phyloP scores from a whole-genome alignment of 1,140 invertebrate species.

The Conus betulinus region DNA sequence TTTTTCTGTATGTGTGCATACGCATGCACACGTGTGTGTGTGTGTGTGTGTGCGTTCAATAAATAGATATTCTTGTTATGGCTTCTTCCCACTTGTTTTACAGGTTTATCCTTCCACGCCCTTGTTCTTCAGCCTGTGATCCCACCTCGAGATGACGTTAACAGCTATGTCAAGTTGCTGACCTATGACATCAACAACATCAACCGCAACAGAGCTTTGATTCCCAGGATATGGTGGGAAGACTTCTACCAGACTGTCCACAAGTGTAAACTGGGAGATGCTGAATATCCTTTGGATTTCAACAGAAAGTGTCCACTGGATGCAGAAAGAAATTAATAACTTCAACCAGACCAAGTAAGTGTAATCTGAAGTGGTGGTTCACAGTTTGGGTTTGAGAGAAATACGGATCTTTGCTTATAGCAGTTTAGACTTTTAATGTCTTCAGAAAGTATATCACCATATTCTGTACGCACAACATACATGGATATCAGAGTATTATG shows the following conservation, averaged over 20 bases:
- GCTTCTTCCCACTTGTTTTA: not conserved
- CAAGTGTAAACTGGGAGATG: slow-evolving; percentile 64
- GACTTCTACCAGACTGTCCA: slow-evolving; percentile 76
- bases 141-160: slow-evolving; percentile 75
- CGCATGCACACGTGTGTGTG: not conserved
- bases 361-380: no score
- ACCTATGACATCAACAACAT: slow-evolving; percentile 40
- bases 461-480: no score
- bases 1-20: not conserved
- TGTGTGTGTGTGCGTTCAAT: not conserved
- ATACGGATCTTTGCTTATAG: no score
- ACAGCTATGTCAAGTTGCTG: slow-evolving; percentile 62
- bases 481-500: no score
- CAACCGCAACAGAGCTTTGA: slow-evolving; percentile 59
- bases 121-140: slow-evolving; percentile 8
- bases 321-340: not conserved
- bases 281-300: slow-evolving; percentile 57
- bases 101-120: slow-evolving; percentile 17
- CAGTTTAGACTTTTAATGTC: no score
- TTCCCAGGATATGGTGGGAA: slow-evolving; percentile 76
- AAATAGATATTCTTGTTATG: no score
- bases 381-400: no score
- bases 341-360: not conserved
- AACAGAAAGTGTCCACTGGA: slow-evolving; percentile 23
- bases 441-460: no score